phyloP scores from a whole-genome alignment of 2,888 invertebrate genomes.

The Cryptus viduatorius region DNA sequence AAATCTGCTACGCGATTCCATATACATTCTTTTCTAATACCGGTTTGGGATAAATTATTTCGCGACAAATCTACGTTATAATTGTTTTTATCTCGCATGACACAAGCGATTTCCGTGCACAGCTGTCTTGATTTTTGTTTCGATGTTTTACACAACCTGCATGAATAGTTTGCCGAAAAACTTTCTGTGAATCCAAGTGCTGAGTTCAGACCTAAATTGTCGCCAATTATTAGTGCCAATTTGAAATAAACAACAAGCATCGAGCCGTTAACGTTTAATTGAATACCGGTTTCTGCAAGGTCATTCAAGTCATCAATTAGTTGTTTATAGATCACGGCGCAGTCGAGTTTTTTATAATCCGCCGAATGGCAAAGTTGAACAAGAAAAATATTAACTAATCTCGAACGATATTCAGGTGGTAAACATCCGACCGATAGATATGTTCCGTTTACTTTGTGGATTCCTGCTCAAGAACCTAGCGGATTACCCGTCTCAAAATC shows the following conservation, averaged over 20 bases:
- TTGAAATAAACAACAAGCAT: slow-evolving; percentile 9
- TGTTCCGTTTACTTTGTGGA: slow-evolving; percentile 36
- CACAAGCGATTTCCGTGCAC: background rate
- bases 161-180: slow-evolving; percentile 62
- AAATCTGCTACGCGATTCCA: slow-evolving; percentile 67
- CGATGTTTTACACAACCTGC: slow-evolving; percentile 55
- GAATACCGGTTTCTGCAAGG: slow-evolving; percentile 22
- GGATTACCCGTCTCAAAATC: slow-evolving; percentile 57
- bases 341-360: slow-evolving; percentile 37
- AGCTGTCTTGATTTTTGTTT: slow-evolving; percentile 24
- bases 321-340: slow-evolving; percentile 20
- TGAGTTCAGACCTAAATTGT: slow-evolving; percentile 63
- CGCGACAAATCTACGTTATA: slow-evolving; percentile 28
- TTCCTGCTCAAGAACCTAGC: slow-evolving; percentile 43
- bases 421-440: slow-evolving; percentile 40
- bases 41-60: slow-evolving; percentile 54
- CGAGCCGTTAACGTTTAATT: slow-evolving; percentile 7
- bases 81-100: slow-evolving; percentile 21
- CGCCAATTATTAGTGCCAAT: slow-evolving; percentile 46
- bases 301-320: slow-evolving; percentile 42
- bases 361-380: slow-evolving; percentile 33
- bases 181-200: slow-evolving; percentile 63
- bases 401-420: slow-evolving; percentile 26
- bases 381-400: slow-evolving; percentile 41
- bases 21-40: slow-evolving; percentile 70